phyloP scores from a whole-genome alignment of 23 tunicate genomes.

The Trididemnum miniatum region DNA sequence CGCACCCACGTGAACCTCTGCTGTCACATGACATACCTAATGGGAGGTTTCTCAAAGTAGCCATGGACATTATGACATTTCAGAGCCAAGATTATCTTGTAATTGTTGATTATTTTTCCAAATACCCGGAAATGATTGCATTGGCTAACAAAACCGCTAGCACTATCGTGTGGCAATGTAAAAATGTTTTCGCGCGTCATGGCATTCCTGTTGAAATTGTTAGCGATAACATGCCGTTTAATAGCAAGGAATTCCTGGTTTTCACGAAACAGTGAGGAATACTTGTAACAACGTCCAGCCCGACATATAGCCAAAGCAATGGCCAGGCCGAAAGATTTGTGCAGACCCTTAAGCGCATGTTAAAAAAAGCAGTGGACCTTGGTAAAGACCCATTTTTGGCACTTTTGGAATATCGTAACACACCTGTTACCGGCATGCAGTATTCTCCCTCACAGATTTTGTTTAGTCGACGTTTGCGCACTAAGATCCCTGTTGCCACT shows the following conservation, averaged over 20 bases:
- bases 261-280: slow-evolving; percentile 25
- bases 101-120: slow-evolving; percentile 42
- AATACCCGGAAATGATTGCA: slow-evolving; percentile 38
- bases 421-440: slow-evolving; percentile 11
- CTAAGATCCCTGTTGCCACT: not conserved
- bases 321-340: slow-evolving; percentile 35
- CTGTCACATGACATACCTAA: slow-evolving; percentile 41
- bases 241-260: slow-evolving; percentile 9
- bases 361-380: slow-evolving; percentile 28
- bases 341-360: slow-evolving; percentile 26
- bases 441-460: slow-evolving; percentile 33
- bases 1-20: slow-evolving; percentile 32
- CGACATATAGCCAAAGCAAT: slow-evolving; percentile 30
- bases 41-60: slow-evolving; percentile 32
- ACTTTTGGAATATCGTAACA: slow-evolving; percentile 24
- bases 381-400: slow-evolving; percentile 30
- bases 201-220: slow-evolving; percentile 34
- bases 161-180: slow-evolving; percentile 14
- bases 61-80: slow-evolving; percentile 45
- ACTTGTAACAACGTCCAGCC: slow-evolving; percentile 29
- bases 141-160: slow-evolving; percentile 34
- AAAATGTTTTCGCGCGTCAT: slow-evolving; percentile 34
- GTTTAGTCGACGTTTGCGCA: slow-evolving; percentile 14
- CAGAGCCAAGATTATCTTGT: slow-evolving; percentile 33
- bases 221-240: slow-evolving; percentile 41